A percentile compares a stretch with the other conserved stretches of the same genome.
phyloP scores from a whole-genome alignment of 1,140 invertebrate species.

The Cephus cinctus region DNA sequence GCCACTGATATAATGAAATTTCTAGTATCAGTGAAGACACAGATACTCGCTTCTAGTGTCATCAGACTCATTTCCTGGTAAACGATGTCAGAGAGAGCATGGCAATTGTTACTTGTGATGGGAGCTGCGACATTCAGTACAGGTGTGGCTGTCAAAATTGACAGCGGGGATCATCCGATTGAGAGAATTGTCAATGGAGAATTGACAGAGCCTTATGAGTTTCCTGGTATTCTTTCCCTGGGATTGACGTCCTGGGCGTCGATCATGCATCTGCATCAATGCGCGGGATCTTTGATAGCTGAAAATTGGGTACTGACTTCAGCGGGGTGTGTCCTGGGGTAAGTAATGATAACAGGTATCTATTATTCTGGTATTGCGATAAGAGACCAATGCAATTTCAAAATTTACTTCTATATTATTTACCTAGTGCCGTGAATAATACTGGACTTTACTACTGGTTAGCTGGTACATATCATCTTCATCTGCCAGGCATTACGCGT shows the following conservation, averaged over 20 bases:
- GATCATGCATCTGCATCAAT: neutral
- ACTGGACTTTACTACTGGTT: neutral
- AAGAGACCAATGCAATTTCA: too few relatives aligned
- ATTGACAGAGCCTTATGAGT: neutral
- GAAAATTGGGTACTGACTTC: neutral
- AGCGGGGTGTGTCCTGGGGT: neutral
- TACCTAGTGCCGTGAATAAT: neutral
- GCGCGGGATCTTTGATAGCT: neutral
- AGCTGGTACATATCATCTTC: neutral
- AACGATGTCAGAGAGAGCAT: too few relatives aligned
- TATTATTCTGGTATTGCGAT: neutral
- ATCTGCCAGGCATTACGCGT: neutral
- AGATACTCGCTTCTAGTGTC: too few relatives aligned
- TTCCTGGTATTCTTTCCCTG: neutral
- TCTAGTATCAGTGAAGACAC: too few relatives aligned
- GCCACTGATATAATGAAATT: too few relatives aligned
- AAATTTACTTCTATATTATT: too few relatives aligned
- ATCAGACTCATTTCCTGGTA: too few relatives aligned
- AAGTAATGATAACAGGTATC: neutral
- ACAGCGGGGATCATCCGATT: neutral
- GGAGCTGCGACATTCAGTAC: too few relatives aligned
- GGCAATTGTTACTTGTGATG: too few relatives aligned
- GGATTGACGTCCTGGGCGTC: conserved; percentile 1
- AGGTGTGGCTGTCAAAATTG: too few relatives aligned
- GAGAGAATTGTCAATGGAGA: neutral